Conservation (phyloP, 2,797 vertebrate genomes). For the Ptychadena robeensis region DNA sequence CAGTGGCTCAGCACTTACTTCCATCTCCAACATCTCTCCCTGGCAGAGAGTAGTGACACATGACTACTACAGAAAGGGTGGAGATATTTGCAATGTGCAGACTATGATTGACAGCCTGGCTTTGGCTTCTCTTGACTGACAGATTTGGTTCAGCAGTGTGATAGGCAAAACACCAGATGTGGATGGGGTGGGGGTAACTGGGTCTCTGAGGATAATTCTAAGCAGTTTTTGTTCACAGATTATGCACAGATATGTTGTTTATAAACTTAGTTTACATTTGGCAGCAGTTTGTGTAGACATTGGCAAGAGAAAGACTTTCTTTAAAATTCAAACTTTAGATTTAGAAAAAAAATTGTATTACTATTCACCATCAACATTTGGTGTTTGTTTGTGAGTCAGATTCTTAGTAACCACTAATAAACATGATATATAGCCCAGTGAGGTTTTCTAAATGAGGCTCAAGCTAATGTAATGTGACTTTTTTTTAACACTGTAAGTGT, state of each 20-base stretch:
- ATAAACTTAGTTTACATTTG: neutral
- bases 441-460: neutral
- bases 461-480: constrained; percentile 2
- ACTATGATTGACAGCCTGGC: neutral
- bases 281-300: neutral
- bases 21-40: neutral
- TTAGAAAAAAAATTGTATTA: no score
- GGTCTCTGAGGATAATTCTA: neutral
- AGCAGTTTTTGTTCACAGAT: no score
- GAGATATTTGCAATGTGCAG: neutral
- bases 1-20: neutral
- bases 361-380: neutral
- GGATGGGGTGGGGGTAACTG: neutral
- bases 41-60: neutral
- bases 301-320: neutral
- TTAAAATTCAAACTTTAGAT: no score
- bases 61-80: neutral
- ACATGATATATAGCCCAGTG: neutral
- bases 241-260: neutral
- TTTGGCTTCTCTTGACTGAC: neutral
- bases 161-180: neutral
- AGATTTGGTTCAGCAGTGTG: no score
- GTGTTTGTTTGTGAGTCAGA: neutral
- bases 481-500: constrained; percentile 22
- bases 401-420: neutral